These are phyloP conservation scores for Dynastes hyllus DNA, from an alignment of 2,888 invertebrate genomes.

Conservation along the genomic window DNA sequence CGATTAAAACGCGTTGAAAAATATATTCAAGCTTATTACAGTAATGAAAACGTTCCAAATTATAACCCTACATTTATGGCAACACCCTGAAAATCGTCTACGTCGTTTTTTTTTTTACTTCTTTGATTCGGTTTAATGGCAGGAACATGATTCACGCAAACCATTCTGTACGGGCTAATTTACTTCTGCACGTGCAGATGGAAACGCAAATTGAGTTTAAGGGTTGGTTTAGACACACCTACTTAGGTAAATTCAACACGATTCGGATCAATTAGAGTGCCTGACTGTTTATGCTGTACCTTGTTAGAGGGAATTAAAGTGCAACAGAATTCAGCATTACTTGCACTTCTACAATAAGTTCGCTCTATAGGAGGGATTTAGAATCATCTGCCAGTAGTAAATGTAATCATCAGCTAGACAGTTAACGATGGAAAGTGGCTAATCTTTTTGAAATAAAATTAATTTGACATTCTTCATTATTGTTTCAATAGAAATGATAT, in stretches of 20 bases:
- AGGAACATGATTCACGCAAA: conserved; percentile 15
- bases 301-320: not conserved
- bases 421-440: too few relatives aligned
- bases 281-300: not conserved
- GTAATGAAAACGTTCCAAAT: not conserved
- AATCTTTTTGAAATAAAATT: too few relatives aligned
- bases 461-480: too few relatives aligned
- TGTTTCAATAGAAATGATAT: too few relatives aligned
- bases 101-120: not conserved
- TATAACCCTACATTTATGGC: not conserved
- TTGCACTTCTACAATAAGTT: too few relatives aligned
- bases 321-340: too few relatives aligned
- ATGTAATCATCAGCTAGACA: too few relatives aligned
- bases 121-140: conserved; percentile 1
- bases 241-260: not conserved
- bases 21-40: too few relatives aligned
- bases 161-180: not conserved
- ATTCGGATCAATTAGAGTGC: not conserved
- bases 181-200: conserved; percentile 19
- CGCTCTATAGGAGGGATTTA: too few relatives aligned
- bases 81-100: not conserved
- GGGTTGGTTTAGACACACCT: conserved; percentile 9
- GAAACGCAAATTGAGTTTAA: conserved; percentile 15
- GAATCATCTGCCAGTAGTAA: too few relatives aligned
- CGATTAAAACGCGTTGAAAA: too few relatives aligned